phyloP scores from a whole-genome alignment of 2,888 invertebrate genomes.

The Ectropis crepuscularia region DNA sequence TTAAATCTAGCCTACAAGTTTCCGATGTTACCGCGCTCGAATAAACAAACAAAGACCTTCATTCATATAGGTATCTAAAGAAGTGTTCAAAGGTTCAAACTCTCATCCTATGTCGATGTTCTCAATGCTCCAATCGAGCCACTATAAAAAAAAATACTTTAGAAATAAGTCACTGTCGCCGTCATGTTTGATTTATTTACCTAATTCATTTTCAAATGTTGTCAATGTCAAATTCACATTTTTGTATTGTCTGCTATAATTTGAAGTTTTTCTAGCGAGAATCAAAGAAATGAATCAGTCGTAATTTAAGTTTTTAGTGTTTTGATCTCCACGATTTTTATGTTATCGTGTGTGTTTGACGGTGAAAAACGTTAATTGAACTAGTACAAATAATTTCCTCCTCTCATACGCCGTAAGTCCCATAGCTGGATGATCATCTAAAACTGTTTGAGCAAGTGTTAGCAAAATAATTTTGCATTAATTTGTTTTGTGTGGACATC shows the following conservation, averaged over 20 bases:
- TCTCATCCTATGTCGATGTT: too few relatives aligned
- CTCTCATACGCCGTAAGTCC: conserved; percentile 33
- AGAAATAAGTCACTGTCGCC: not conserved
- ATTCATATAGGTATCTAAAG: too few relatives aligned
- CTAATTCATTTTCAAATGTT: not conserved
- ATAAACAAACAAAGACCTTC: too few relatives aligned
- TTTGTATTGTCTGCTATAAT: not conserved
- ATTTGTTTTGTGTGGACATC: conserved; percentile 52
- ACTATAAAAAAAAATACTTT: too few relatives aligned
- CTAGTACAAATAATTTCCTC: not conserved
- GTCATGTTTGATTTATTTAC: not conserved
- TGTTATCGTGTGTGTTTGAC: conserved; percentile 11
- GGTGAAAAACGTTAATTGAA: not conserved
- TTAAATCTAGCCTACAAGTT: too few relatives aligned
- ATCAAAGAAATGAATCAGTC: conserved; percentile 65
- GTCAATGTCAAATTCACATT: conserved; percentile 3
- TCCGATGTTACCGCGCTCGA: too few relatives aligned
- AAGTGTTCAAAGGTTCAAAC: too few relatives aligned
- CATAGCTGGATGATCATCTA: not conserved
- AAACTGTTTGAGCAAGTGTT: conserved; percentile 24
- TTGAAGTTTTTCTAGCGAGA: conserved; percentile 4
- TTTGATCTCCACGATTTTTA: conserved; percentile 17
- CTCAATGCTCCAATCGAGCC: too few relatives aligned
- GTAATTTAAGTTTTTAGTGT: conserved; percentile 55
- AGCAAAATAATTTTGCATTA: conserved; percentile 43